Evolutionary conservation across 1,140 invertebrate genomes (phyloP).

Genomic region (Proales similis): DNA sequence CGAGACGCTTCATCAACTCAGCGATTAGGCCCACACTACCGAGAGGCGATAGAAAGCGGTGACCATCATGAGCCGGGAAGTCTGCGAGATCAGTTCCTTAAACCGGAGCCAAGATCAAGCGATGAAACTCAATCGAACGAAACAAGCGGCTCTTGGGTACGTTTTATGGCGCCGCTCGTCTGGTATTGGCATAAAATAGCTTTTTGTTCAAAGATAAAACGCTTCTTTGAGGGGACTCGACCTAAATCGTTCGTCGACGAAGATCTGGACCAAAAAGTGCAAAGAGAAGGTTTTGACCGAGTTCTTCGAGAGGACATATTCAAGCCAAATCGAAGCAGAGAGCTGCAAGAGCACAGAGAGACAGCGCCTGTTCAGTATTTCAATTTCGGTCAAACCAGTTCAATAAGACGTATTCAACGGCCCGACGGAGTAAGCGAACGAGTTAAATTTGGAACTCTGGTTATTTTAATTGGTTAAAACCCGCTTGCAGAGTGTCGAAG

Average conservation of each 20-base stretch:
- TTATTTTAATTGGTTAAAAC: no score
- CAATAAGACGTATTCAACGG: slow-evolving; percentile 24
- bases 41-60: no score
- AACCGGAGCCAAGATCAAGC: no score
- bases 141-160: no score
- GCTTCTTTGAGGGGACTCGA: background rate
- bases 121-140: no score
- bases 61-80: background rate
- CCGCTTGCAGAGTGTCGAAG: slow-evolving; percentile 13
- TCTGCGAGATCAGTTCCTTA: slow-evolving; percentile 19
- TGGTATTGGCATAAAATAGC: no score
- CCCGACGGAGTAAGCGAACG: slow-evolving; percentile 24
- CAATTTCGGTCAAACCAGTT: slow-evolving; percentile 10
- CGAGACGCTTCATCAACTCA: background rate
- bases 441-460: background rate
- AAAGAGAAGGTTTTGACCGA: background rate
- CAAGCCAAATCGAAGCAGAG: background rate
- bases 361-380: no score
- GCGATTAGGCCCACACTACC: background rate
- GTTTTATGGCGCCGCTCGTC: no score
- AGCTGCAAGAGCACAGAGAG: no score
- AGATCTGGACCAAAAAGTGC: background rate
- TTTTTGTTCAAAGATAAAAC: background rate
- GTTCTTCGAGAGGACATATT: background rate
- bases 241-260: background rate